A percentile compares a stretch with the other conserved stretches of the same genome.
phyloP scores from a whole-genome alignment of 2,797 vertebrate species.

The Hypotaenidia philippensis region DNA sequence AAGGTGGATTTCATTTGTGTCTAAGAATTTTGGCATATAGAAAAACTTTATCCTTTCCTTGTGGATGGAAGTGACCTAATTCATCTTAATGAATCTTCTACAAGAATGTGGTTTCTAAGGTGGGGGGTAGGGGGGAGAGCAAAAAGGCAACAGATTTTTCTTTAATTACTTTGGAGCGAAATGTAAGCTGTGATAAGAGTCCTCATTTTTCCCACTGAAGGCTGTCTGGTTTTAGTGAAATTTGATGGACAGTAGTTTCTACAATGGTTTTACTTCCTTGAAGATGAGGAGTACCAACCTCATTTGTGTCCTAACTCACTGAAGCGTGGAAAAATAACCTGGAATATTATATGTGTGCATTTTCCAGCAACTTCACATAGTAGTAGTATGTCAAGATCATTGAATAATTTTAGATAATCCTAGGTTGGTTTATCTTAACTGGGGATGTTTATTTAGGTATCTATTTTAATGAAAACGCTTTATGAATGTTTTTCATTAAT shows the following conservation, averaged over 20 bases:
- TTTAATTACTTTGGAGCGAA: background rate
- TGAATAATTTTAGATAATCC: background rate
- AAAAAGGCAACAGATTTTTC: background rate
- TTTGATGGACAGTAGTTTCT: background rate
- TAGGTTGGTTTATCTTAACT: background rate
- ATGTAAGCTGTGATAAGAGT: background rate
- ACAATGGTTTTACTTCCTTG: background rate
- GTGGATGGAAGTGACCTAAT: background rate
- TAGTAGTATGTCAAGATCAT: background rate
- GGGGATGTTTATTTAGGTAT: background rate
- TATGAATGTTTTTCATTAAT: background rate
- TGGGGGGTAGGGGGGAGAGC: too few relatives aligned
- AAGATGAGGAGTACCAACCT: background rate
- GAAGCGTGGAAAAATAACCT: background rate
- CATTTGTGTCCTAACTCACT: background rate
- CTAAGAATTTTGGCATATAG: background rate
- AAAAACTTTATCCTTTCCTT: background rate
- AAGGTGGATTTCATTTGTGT: too few relatives aligned
- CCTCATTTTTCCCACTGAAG: background rate
- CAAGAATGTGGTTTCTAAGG: background rate
- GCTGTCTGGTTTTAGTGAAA: background rate
- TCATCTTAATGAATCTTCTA: rapidly evolving
- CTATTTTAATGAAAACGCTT: background rate
- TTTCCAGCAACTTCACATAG: background rate
- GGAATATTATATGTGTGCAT: background rate